Evolutionary conservation across 2,113 vertebrate species (phyloP), one percentile per base, ranked within the genome.

Genomic region (Indicator maculatus): DNA sequence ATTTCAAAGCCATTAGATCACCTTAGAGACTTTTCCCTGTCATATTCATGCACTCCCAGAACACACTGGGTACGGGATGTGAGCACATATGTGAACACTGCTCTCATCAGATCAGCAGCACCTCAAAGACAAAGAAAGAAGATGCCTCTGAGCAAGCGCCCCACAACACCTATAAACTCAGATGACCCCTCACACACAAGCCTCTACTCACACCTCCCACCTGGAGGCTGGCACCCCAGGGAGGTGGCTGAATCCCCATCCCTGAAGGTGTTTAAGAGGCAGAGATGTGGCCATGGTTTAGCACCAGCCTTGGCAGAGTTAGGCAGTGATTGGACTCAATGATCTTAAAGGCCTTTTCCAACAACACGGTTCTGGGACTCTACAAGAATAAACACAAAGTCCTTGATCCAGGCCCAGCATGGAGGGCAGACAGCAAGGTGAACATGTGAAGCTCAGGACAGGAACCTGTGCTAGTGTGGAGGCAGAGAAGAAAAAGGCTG

Each of bases 401-500:
- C n/a, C 74, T 7, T 1, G 3, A 55, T n/a, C 41, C 7, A 0
- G 10, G 31, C 3, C 27, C 4, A 2, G 20, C 2, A 2, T 11
- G 47, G 36, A 61, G 53, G 31, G 30, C 9, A 1, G 24, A 2
- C 58, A 7, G 63, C 5, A 21, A 80, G 28, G 45, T 7, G 6
- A 53, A 38, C 2, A 0, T 47, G 47, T 8, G 20, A 47, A 47
- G 19, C 47, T 21, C 20, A 21, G 24, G 50, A 12, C 52, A 14
- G 52, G 24, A 26, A 13, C 13, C 52, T 53, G 52, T 6, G 14
- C 45, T 3, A 27, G 31, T 0, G 0, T 0, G 2, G 65, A 30
- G 6, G 26, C 2, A 3, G 5, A 69, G 56, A 8, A 70, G 21
- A 16, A 26, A 55, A 36, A 72, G 18, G 38, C 4, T 44, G 2